Evolutionary conservation across 2,797 vertebrate species (phyloP), one percentile per base, ranked within the genome.

Genomic region (Eulemur coronatus): DNA sequence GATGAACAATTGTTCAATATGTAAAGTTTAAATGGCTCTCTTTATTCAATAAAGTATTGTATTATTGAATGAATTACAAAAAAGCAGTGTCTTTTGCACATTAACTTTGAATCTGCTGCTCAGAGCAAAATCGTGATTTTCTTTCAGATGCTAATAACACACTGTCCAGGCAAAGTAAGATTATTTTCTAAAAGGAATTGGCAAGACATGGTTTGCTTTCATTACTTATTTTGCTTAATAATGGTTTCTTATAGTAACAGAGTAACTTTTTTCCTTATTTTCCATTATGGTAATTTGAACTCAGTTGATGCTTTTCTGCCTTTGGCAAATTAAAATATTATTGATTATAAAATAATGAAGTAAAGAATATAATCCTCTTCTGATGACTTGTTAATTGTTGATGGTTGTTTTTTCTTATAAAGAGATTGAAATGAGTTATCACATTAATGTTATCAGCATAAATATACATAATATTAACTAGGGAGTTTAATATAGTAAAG

Each of bases 101-200:
- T 98, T 98, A 98, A 97, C 97, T 98, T 98, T 97, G 97, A 97
- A 93, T 97, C 97, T 98, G 94, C 87, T 97, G 94, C 98, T 98
- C 97, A 95, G 95, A 98, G 97, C 70, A 94, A 97, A 98, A 98
- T 89, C 72, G 92, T 96, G 94, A 97, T 97, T 98, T 98, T 96
- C 96, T 97, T 98, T 98, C 95, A 98, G 97, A 98, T 98, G 97
- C 97, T 98, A 98, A 98, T 97, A 95, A 90, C n/a, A 15, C 81
- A 80, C 84, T 65, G 76, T 95, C 92, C 84, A 78, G 76, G 93
- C 61, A 79, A 94, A 95, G 73, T 73, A 95, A 97, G 90, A 85
- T 93, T 91, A 50, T 95, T 96, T 69, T 97, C 28, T 97, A 92
- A 94, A 95, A 97, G 81, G 61, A 91, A 95, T 82, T 92, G 94